Evolutionary conservation across 2,888 invertebrate genomes (phyloP), one percentile per base, ranked within the genome.

Genomic region (Drosophila anomelani): DNA sequence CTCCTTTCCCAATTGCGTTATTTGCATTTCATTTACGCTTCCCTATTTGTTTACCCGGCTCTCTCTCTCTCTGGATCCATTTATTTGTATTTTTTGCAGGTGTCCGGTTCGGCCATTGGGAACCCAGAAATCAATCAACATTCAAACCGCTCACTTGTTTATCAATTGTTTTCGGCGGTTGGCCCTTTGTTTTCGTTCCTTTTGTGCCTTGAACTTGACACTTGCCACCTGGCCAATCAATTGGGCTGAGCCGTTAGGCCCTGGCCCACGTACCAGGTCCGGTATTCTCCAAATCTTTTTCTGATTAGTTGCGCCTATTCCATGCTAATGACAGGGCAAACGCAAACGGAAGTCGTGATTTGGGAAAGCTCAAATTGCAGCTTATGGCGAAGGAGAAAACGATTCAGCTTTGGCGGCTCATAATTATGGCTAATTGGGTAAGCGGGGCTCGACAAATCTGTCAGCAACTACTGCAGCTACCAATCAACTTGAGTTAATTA

Each of bases 21-120:
- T 85, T 85, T 85, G 84, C 86, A 88, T 89, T 85, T 85, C 88
- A 88, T 85, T 88, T 83, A 76, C 69, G 54, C 63, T 63, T 54
- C 34, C 39, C 38, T 60, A 41, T 55, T 23, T 55, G 49, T 56
- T 49, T 51, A 17, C 46, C 38, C 38, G 23, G 23, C 26, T 4
- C 26, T 13, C 32, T 38, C 57, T 46, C 39, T 47, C 71, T 38
- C 68, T 53, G 34, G 29, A 38, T 71, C 55, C 49, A 53, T 29
- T 51, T 54, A 10, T 49, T 41, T 49, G 47, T 47, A 44, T 15
- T 59, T 51, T 51, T 59, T 53, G 68, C 60, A 54, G 75, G 57
- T 78, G 68, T 58, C 66, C 54, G 36, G 57, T 53, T 63, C 66
- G 74, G 70, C 85, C 79, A 86, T 86, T 86, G 63, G 81, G 72